Base-by-base conservation (phyloP, 2,888 invertebrate species). In the Chaetogeoica ovagalla region DNA sequence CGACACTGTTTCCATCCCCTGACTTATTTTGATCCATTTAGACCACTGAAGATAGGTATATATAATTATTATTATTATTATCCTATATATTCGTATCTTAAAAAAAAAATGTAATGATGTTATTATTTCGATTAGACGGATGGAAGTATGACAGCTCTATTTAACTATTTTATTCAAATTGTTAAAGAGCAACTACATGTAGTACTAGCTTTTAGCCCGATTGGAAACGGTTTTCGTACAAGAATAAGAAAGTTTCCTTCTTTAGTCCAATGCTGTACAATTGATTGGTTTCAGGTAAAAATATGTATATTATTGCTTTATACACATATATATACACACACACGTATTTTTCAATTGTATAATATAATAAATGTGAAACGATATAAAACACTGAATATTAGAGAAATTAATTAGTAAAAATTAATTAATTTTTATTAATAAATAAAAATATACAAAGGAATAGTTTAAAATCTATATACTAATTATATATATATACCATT, bases 241-340 rank as follows among this genome's bases (percentile, higher is more conserved):
- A 89, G 94, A 77, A 91, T 97, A 52, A 89, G 96, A 77, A 96
- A 95, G 86, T 97, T 97, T 86, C 97, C 97, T 0, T 92, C 96
- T 0, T 90, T 97, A 37, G 94, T 97, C 82, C 97, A 96, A 86
- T 97, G 96, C 86, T 97, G 97, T 85, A 97, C 96, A 1, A 96
- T 97, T 83, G 96, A 97, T 86, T 97, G 97, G 97, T 95, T 97
- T 86, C 95, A 94, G 88, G 90, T 89, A 84, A 83, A 74, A 62
- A 65, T n/a, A n/a, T n/a, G n/a, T 65, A 39, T 39, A 39, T 55
- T 39, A 57, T 57, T 39, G 7, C 15, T 7, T n/a, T n/a, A n/a
- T n/a, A n/a, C n/a, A n/a, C n/a, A 62, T 60, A 73, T 39, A 7
- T 39, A 6, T 39, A 39, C 39, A 21, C n/a, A 72, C 15, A 17